A percentile compares a stretch with the other conserved stretches of the same genome.
phyloP scores from a whole-genome alignment of 2,888 invertebrate species.

The Cremastobaeus sp. region DNA sequence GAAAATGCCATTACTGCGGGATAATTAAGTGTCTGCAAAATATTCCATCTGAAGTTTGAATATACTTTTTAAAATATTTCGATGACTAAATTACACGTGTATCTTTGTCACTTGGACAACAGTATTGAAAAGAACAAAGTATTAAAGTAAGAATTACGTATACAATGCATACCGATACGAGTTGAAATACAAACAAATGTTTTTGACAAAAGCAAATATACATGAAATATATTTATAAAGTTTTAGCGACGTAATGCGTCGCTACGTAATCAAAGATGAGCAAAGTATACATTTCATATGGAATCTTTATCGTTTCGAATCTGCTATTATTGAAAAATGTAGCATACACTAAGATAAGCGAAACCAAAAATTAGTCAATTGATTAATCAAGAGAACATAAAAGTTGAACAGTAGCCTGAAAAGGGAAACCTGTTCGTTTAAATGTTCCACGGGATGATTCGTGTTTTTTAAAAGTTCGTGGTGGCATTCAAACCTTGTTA shows the following conservation, averaged over 20 bases:
- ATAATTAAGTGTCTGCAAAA: slow-evolving; percentile 28
- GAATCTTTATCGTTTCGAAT: no score
- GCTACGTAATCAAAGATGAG: no score
- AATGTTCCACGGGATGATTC: no score
- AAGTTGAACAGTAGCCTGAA: slow-evolving; percentile 14
- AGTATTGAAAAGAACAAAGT: slow-evolving; percentile 17
- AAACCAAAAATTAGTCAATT: slow-evolving; percentile 44
- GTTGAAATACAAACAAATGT: slow-evolving; percentile 2
- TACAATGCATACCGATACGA: no score
- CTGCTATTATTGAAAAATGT: no score
- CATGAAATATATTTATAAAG: slow-evolving; percentile 1
- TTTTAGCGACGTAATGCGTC: slow-evolving; percentile 4
- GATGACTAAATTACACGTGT: not conserved
- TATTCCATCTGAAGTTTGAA: slow-evolving; percentile 5
- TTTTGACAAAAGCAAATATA: slow-evolving; percentile 6
- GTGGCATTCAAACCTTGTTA: slow-evolving; percentile 8
- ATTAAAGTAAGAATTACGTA: slow-evolving; percentile 2
- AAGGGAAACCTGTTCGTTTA: no score
- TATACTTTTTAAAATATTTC: slow-evolving; percentile 11
- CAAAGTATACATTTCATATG: no score
- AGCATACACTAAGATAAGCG: slow-evolving; percentile 5
- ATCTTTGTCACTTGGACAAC: slow-evolving; percentile 1
- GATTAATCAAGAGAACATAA: slow-evolving; percentile 45
- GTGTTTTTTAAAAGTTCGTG: slow-evolving; percentile 6
- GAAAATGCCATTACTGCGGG: slow-evolving; percentile 36